Conservation (phyloP, 1,140 invertebrate genomes). For the Cardiocondyla obscurior region DNA sequence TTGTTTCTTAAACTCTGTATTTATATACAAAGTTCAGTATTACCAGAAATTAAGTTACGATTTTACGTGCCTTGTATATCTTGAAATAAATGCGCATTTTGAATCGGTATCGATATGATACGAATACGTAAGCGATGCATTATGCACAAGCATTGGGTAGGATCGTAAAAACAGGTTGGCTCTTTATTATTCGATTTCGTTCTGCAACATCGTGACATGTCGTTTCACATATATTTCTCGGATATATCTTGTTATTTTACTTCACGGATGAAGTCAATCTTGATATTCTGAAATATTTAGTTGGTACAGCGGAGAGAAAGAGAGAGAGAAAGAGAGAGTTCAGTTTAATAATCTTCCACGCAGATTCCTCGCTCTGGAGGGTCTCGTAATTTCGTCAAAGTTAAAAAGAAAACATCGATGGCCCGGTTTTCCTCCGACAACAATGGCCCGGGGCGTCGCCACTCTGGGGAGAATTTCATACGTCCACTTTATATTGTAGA, state of each 20-base stretch:
- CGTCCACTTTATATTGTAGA: slow-evolving; percentile 66
- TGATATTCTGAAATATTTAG: slow-evolving; percentile 63
- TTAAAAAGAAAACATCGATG: slow-evolving; percentile 60
- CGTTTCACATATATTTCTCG: not conserved
- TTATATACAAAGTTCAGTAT: not conserved
- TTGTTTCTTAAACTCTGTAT: too few relatives aligned
- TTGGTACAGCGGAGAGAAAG: not conserved
- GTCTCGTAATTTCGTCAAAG: slow-evolving; percentile 54
- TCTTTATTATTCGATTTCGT: slow-evolving; percentile 13
- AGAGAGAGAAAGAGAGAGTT: too few relatives aligned
- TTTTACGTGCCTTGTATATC: not conserved
- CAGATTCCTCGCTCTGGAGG: not conserved
- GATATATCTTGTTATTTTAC: slow-evolving; percentile 31
- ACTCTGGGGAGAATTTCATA: slow-evolving; percentile 71
- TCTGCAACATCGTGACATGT: not conserved
- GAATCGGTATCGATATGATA: not conserved
- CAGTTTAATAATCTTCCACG: slow-evolving; percentile 44
- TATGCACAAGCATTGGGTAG: not conserved
- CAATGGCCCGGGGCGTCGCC: slow-evolving; percentile 66
- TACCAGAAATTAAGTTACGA: not conserved
- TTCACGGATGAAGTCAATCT: slow-evolving; percentile 23
- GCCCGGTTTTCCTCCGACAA: slow-evolving; percentile 43
- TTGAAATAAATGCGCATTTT: not conserved
- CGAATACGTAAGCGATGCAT: not conserved
- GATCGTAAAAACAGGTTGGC: not conserved